Base-by-base conservation (phyloP, 2,113 vertebrate genomes). In the Lycocorax pyrrhopterus region DNA sequence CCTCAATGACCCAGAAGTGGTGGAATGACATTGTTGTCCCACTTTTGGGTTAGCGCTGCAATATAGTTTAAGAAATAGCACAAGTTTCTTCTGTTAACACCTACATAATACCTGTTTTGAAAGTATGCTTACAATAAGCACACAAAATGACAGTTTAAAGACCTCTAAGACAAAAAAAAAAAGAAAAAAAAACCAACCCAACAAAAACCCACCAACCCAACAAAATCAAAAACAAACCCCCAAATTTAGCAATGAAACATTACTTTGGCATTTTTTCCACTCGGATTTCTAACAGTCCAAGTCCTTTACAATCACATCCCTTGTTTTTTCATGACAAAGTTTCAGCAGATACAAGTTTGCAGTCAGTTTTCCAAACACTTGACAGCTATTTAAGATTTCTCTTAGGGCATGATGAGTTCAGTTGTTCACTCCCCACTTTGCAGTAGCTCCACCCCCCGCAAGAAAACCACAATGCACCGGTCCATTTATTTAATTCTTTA, bases 401-500 rank as follows among this genome's bases (percentile, higher is more conserved):
- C 30, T 22, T 71, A 10, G 13, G 26, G 30, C 13, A 41, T 1
- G 25, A 43, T 9, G 10, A 73, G 27, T 64, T 73, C 13, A n/a
- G 30, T 44, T 93, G 23, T 51, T 81, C 13, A 49, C 14, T 11
- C 9, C 12, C 9, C 6, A 5, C 30, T 44, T 52, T 35, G 27
- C 69, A 37, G 22, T 10, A 71, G 10, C 14, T 47, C 10, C 9
- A 12, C 13, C 8, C 15, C 35, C 47, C 74, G 12, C 9, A 73
- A 82, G 14, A 90, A 96, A 89, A 69, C 4, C 5, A 9, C 49
- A 81, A 74, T 4, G 19, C 73, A 72, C 25, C 0, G 1, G 16
- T 74, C 23, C 8, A 15, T 84, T 95, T 87, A 82, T 93, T 96
- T 91, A 95, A 89, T 76, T 51, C 35, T 97, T 93, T 93, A 96